Percentiles rank a stretch among this genome's conserved stretches.
phyloP scores from a whole-genome alignment of 1,140 invertebrate genomes.

The Drosophila watanabei region DNA sequence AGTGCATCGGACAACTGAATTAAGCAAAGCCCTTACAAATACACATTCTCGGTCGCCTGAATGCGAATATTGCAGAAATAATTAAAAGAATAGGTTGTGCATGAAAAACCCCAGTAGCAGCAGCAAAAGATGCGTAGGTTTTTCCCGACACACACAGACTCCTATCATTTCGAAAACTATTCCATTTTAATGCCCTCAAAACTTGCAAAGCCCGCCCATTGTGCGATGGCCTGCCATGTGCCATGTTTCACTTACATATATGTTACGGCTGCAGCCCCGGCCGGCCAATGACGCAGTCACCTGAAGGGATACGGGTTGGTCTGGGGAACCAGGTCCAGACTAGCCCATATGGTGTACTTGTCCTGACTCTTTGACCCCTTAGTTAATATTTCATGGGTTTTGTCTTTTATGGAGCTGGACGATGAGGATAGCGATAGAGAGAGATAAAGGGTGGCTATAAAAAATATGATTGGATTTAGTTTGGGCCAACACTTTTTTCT shows the following conservation, averaged over 20 bases:
- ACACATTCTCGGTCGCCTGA: not conserved
- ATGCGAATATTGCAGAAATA: constrained; percentile 12
- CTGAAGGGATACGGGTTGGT: constrained; percentile 8
- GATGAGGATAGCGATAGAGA: not conserved
- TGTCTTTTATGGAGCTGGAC: constrained; percentile 17
- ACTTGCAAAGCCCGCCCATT: constrained; percentile 31
- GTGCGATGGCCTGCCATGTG: constrained; percentile 27
- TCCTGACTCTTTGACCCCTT: constrained; percentile 42
- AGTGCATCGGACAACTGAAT: constrained; percentile 9
- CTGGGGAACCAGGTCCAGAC: constrained; percentile 22
- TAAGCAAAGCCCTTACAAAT: not conserved
- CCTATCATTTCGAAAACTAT: constrained; percentile 15
- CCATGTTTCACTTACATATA: constrained; percentile 32
- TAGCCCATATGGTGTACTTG: constrained; percentile 42
- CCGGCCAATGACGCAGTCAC: constrained; percentile 35
- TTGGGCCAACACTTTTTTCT: not conserved
- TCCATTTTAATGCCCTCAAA: constrained; percentile 20
- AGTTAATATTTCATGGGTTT: constrained; percentile 49
- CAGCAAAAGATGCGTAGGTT: constrained; percentile 3
- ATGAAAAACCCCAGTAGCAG: not conserved
- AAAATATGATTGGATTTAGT: constrained; percentile 40
- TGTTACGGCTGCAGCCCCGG: constrained; percentile 6
- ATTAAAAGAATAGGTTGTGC: constrained; percentile 27
- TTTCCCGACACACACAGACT: constrained; percentile 6
- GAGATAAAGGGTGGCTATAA: constrained; percentile 7